Base-by-base conservation (phyloP, 2,888 invertebrate genomes). In the Caenorhabditis doughertyi region DNA sequence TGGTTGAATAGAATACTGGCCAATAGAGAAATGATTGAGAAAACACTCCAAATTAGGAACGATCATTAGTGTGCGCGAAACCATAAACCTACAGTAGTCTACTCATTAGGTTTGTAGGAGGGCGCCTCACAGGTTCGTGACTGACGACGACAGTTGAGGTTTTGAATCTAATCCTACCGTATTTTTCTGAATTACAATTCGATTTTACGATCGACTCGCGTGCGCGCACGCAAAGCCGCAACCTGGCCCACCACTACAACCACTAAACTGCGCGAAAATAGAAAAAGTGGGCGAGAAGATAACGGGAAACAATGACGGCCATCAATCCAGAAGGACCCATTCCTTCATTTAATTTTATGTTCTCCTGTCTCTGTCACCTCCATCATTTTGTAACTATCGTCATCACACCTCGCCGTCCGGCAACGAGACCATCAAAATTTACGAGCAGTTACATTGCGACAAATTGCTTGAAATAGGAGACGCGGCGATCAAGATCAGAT, bases 1-100 rank as follows among this genome's bases (percentile, higher is more conserved):
- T n/a, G n/a, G 21, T 27, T 27, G 60, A 21, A 18, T 23, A 9
- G 47, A 49, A 32, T 27, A 51, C 23, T 16, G n/a, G 18, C 27
- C 44, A 56, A 70, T 58, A 39, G 8, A 51, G 60, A 49, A 72
- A 62, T 51, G 60, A 73, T 42, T 55, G 77, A 77, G 67, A 68
- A 76, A 62, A 68, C 62, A 68, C 77, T 68, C 60, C 68, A 62
- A 77, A 77, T 77, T 53, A 68, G 68, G 77, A 53, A 49, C 77
- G 60, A 77, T 77, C 77, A 77, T 68, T 77, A 77, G 77, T 77
- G 77, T 77, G 77, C 79, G 71, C 79, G 64, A 79, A 79, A 56
- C 65, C 79, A 79, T 79, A 79, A 79, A 79, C 58, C 71, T 79
- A 79, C 79, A 79, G 79, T 79, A 79, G 56, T 18, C 72, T 25